These are phyloP conservation scores for Hippasteria phrygiana DNA, from an alignment of 53 echinoderm and acorn worm species.

Conservation along the genomic window DNA sequence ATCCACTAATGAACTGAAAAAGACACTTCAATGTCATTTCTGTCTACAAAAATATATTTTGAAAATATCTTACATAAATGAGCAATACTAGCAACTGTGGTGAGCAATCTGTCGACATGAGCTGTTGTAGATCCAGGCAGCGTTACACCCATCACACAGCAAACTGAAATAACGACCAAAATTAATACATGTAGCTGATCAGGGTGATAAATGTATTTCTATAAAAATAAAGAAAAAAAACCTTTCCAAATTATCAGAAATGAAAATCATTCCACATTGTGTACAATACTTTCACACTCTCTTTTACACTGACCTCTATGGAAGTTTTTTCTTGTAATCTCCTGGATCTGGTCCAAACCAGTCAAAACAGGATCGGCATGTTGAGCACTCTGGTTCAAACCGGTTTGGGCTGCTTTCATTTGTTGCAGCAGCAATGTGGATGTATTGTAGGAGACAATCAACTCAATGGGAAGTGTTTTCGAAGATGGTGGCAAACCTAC, in stretches of 20 bases:
- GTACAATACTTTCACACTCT: background rate
- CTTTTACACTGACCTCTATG: constrained; percentile 18
- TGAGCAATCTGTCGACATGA: background rate
- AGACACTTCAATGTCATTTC: background rate
- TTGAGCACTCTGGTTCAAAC: constrained; percentile 1
- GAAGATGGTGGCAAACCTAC: constrained; percentile 59
- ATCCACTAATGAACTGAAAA: too few relatives aligned
- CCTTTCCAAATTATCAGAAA: too few relatives aligned
- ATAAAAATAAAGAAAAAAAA: too few relatives aligned
- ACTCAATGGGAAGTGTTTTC: constrained; percentile 48
- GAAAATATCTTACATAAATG: constrained; percentile 46
- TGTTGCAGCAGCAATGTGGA: constrained; percentile 31
- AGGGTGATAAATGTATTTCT: too few relatives aligned
- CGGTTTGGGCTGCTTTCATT: background rate
- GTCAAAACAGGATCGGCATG: constrained; percentile 9
- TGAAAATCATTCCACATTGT: background rate
- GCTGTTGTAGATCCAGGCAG: background rate
- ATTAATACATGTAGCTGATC: too few relatives aligned
- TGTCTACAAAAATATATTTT: background rate
- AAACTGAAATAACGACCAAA: background rate
- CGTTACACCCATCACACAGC: background rate
- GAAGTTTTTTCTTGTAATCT: constrained; percentile 1
- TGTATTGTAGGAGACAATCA: constrained; percentile 37
- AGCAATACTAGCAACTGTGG: background rate
- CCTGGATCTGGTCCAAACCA: background rate